Conservation (phyloP, 2,888 invertebrate species). For the Ophion ventricosus region DNA sequence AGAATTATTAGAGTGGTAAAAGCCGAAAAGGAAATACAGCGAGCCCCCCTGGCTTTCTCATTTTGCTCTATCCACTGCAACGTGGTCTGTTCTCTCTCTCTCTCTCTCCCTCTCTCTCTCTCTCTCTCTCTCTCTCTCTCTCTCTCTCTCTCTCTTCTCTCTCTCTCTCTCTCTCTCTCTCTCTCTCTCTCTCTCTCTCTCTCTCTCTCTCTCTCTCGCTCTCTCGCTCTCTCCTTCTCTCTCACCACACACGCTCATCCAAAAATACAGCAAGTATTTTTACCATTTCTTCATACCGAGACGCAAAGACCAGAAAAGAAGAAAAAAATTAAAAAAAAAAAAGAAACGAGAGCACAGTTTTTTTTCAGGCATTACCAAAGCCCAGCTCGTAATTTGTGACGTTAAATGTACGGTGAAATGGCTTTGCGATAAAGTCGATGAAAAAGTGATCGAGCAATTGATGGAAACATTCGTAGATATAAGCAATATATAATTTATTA, state of each 20-base stretch:
- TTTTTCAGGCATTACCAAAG: conserved; percentile 27
- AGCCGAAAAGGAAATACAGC: conserved; percentile 29
- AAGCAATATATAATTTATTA: neutral
- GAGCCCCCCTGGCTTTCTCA: conserved; percentile 53
- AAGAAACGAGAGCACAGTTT: conserved; percentile 37
- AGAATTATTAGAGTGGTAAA: conserved; percentile 33
- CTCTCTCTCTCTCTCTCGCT: conserved; percentile 15
- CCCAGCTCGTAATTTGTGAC: neutral
- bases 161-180: conserved; percentile 10
- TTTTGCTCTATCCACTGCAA: conserved; percentile 53
- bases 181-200: neutral
- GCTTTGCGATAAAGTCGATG: conserved; percentile 44
- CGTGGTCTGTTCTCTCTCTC: conserved; percentile 24
- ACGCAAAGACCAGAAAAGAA: conserved; percentile 36
- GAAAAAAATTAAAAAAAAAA: conserved; percentile 25
- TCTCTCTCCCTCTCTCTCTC: conserved; percentile 21
- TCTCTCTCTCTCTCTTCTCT: neutral
- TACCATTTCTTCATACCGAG: conserved; percentile 75
- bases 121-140: neutral
- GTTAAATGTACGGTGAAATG: neutral
- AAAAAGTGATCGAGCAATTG: conserved; percentile 48
- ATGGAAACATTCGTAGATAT: neutral
- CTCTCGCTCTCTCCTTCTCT: conserved; percentile 4
- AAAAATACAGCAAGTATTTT: conserved; percentile 81
- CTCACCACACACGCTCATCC: conserved; percentile 69